Base-by-base conservation (phyloP, 2,113 vertebrate genomes). In the western clawed frog (Xenopus tropicalis) region DNA sequence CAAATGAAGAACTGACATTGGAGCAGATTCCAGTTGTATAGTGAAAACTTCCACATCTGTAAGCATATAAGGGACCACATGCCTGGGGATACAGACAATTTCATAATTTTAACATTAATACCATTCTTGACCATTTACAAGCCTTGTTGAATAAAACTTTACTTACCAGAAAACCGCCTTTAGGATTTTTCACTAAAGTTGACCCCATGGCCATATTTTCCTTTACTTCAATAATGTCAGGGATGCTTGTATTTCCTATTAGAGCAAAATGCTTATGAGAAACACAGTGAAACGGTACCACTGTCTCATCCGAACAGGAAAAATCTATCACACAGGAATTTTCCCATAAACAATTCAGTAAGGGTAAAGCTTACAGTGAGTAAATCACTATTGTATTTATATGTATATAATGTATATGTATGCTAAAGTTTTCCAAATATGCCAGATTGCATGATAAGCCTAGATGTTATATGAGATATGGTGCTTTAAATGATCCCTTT, bases 171-270 rank as follows among this genome's bases (percentile, higher is more conserved):
- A 99, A 99, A 17, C 97, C 97, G 85, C 95, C 95, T 1, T 87
- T 92, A 77, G 96, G 95, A 88, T 95, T 97, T 81, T 94, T 91
- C 75, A 98, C 93, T 86, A 99, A 88, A 57, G 96, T 98, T 76
- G 92, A 93, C 89, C 97, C 97, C 88, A 98, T 94, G 37, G 96
- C 97, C 97, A 99, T 99, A 85, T 98, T 99, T 86, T 98, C 96
- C 80, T 98, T 99, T 80, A 97, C 89, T 92, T 99, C 95, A 11
- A 84, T 83, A 14, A 98, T 82, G 14, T 97, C 91, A 77, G 95
- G 92, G 85, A 99, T 88, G 48, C 94, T 96, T 78, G 93, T 97
- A 82, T 81, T 48, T 52, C 78, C 91, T 93, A 86, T 80, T 89
- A 88, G 87, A 75, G 85, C 80, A 88, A 80, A 51, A 81, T 37